These are phyloP conservation scores for Siniperca obscura DNA, from an alignment of 2,797 vertebrate genomes.

Conservation along the genomic window DNA sequence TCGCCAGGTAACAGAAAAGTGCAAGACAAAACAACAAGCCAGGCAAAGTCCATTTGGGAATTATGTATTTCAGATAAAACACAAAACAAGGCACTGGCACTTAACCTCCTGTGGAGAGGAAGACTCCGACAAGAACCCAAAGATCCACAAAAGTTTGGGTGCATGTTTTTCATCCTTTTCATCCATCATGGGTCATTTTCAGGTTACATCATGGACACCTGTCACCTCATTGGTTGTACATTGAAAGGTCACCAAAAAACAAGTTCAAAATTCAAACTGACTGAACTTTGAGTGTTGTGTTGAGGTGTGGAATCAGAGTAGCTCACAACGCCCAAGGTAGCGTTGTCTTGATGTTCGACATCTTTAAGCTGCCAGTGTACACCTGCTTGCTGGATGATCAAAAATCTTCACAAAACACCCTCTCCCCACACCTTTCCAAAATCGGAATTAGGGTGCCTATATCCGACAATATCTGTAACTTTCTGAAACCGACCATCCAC, in stretches of 20 bases:
- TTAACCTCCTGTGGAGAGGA: neutral
- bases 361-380: neutral
- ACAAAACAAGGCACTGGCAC: neutral
- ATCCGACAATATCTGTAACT: too few relatives aligned
- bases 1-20: neutral
- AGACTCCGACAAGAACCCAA: neutral
- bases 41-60: neutral
- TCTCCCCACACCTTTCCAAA: too few relatives aligned
- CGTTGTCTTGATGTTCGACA: neutral
- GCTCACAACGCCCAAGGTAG: too few relatives aligned
- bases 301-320: slow-evolving; percentile 3
- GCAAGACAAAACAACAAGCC: neutral
- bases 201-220: neutral
- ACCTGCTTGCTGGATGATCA: neutral
- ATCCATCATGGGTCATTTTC: too few relatives aligned
- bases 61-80: neutral
- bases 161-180: neutral
- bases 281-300: neutral
- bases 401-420: too few relatives aligned
- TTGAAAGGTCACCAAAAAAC: neutral
- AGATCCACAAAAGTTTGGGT: neutral
- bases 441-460: too few relatives aligned
- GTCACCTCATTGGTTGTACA: neutral
- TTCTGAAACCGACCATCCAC: too few relatives aligned
- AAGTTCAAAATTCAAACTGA: neutral